Evolutionary conservation across 2,888 invertebrate species (phyloP), one percentile per base, ranked within the genome.

Genomic region (Congeria kusceri): DNA sequence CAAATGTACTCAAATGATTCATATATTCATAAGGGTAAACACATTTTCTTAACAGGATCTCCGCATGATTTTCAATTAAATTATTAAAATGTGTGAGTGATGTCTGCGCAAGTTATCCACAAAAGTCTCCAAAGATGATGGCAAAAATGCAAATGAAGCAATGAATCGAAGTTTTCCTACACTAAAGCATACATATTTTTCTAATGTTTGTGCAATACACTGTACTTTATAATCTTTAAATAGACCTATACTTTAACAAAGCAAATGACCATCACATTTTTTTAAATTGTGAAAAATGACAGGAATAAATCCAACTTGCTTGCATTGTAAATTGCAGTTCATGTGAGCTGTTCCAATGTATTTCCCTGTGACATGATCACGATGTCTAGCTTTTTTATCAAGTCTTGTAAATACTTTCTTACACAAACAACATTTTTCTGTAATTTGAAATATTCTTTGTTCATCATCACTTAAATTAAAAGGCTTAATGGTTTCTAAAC

Each of bases 271-370:
- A 69, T 78, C 73, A 79, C 69, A 79, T 47, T 73, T 71, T 57
- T 73, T 75, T 18, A 72, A 61, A 47, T 73, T 76, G 61, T 82
- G 76, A 20, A 82, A 75, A 18, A 72, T 66, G n/a, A 82, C 76
- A 0, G 82, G 78, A 20, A 76, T 69, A 46, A 79, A 82, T 23
- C 67, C 28, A n/a, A 69, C 75, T 47, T 77, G 71, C 69, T 78
- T 77, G 29, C 68, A 65, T 59, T 75, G 74, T 15, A 78, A 58
- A 44, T 78, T 82, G 59, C 81, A 82, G 39, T 70, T 68, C n/a
- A 39, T 68, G 64, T 77, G 77, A 44, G 71, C 29, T 20, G 69
- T 62, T 23, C 78, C 72, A 47, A 77, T 69, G 47, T 66, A 76
- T 46, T 69, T 59, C 57, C 71, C 67, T 9, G 78, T 67, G 15